These are phyloP conservation scores for Crambe crambe DNA, from an alignment of 37 sponge, comb jelly and placozoan species.

Conservation along the genomic window DNA sequence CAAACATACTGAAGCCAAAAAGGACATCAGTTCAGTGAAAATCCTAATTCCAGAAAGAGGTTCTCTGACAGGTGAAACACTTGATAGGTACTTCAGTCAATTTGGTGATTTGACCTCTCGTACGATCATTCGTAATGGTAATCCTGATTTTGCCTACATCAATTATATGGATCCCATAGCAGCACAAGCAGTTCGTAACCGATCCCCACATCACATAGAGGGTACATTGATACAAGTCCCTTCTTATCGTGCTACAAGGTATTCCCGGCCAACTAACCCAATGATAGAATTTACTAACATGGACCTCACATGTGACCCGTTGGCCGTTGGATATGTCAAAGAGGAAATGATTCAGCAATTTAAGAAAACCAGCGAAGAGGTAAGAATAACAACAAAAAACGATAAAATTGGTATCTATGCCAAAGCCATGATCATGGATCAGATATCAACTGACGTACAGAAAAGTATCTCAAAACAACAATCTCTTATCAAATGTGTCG, in stretches of 20 bases:
- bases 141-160: slow-evolving; percentile 32
- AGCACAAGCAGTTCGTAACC: background rate
- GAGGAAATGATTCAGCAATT: background rate
- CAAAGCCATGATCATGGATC: background rate
- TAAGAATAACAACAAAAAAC: background rate
- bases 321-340: background rate
- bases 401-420: background rate
- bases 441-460: background rate
- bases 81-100: slow-evolving; percentile 12
- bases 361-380: background rate
- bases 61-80: background rate
- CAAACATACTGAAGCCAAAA: background rate
- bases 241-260: background rate
- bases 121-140: slow-evolving; percentile 14
- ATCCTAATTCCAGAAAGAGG: background rate
- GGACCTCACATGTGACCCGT: background rate
- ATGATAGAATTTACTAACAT: background rate
- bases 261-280: background rate
- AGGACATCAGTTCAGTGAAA: background rate
- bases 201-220: background rate
- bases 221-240: background rate
- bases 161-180: slow-evolving; percentile 8
- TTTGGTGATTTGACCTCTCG: slow-evolving; percentile 15
- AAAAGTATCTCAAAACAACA: background rate
- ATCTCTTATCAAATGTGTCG: background rate